Evolutionary conservation across 2,888 invertebrate genomes (phyloP), one percentile per base, ranked within the genome.

Genomic region (Ormyrus thymus): DNA sequence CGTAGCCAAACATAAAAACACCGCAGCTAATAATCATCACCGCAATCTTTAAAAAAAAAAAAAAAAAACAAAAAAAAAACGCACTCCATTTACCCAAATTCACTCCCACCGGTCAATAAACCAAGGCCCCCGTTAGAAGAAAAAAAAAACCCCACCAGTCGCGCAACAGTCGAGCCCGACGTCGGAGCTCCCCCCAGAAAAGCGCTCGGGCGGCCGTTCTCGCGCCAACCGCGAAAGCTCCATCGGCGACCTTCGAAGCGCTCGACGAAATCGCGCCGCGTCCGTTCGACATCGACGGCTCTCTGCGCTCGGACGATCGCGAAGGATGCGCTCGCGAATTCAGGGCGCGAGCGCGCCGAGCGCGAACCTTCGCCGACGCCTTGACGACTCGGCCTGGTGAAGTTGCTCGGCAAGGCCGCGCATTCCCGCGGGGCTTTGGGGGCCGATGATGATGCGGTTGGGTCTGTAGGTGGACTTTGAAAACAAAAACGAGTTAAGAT

Each of bases 261-360:
- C 9, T 51, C 50, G 29, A 43, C 13, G 46, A 64, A 48, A 48
- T 59, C 11, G 50, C 70, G 43, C 59, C 59, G 50, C 7, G 59
- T 59, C n/a, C n/a, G n/a, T n/a, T n/a, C n/a, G n/a, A n/a, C n/a
- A n/a, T n/a, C n/a, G n/a, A n/a, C n/a, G n/a, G n/a, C n/a, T n/a
- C n/a, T n/a, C n/a, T n/a, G n/a, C n/a, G n/a, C n/a, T n/a, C 56
- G 29, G 29, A 29, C 55, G 7, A 48, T 7, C 8, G 48, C 15
- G 59, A 74, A 74, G 76, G 70, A 76, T 76, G 51, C 53, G 29
- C 50, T 76, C 15, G 56, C 13, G 56, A 70, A 76, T 76, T 76
- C 76, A 69, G 69, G 76, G 46, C 62, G 69, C 62, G 29, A 61
- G 48, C 8, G 11, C n/a, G 8, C 7, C 50, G 9, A 48, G 62